A percentile compares a stretch with the other conserved stretches of the same genome.
Conservation (phyloP, 1,140 invertebrate genomes). For the Anastatus disparis region DNA sequence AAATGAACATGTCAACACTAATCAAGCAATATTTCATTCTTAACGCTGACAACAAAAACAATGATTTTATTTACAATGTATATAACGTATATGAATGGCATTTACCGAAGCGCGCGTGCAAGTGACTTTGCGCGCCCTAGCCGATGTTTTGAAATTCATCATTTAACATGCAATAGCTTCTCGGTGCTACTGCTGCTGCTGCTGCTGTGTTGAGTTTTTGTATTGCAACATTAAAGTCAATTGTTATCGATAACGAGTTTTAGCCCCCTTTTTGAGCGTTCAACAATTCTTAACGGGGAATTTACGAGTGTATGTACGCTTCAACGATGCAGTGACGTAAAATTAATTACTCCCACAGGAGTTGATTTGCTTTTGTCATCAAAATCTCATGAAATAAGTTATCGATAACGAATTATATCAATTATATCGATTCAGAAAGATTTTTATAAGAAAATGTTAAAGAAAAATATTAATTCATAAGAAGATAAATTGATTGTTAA, state of each 20-base stretch:
- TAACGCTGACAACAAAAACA: too few species aligned
- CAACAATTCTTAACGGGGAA: neutral
- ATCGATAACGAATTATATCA: neutral
- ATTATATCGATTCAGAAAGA: constrained; percentile 22
- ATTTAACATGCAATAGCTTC: too few species aligned
- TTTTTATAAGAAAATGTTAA: too few species aligned
- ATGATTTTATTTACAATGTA: too few species aligned
- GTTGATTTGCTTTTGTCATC: neutral
- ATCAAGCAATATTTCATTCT: too few species aligned
- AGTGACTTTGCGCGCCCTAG: too few species aligned
- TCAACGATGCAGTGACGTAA: constrained; percentile 20
- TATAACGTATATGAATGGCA: too few species aligned
- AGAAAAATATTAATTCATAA: too few species aligned
- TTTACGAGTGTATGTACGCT: neutral
- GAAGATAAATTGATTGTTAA: too few species aligned
- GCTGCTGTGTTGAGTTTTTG: constrained; percentile 21
- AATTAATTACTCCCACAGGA: constrained; percentile 26
- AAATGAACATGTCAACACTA: too few species aligned
- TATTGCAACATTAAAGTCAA: constrained; percentile 5
- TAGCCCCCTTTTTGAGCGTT: constrained; percentile 13
- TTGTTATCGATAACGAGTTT: constrained; percentile 38
- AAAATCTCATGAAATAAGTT: neutral
- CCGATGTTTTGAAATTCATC: constrained; percentile 19
- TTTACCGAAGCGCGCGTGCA: too few species aligned
- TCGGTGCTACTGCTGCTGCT: too few species aligned